Conservation (phyloP, 1,140 invertebrate genomes). For the Trachelipus rathkii region DNA sequence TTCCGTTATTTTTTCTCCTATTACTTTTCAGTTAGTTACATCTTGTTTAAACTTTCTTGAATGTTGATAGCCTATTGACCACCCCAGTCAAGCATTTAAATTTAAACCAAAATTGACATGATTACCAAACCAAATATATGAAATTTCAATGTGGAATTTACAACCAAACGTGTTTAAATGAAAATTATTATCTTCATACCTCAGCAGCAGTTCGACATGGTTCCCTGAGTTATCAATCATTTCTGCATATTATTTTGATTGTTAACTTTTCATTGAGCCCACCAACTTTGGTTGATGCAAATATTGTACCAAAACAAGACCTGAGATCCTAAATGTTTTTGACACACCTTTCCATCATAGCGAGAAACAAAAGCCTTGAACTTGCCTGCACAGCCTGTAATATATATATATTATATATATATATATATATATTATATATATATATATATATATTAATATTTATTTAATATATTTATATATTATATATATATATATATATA, state of each 20-base stretch:
- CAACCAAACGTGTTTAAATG: no score
- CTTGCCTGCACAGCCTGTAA: conserved; percentile 29
- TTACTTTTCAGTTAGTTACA: no score
- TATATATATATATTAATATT: no score
- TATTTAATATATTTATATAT: no score
- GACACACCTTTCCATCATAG: conserved; percentile 84
- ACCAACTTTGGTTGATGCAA: conserved; percentile 44
- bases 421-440: no score
- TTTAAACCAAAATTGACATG: no score
- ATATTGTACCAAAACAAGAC: conserved; percentile 79
- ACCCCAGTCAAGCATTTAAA: no score
- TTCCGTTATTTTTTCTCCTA: no score
- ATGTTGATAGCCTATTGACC: no score
- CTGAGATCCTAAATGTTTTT: conserved; percentile 65
- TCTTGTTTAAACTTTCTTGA: no score
- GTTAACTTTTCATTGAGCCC: conserved; percentile 77
- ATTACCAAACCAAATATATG: no score
- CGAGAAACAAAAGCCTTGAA: conserved; percentile 72
- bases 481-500: background rate
- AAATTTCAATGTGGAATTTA: no score
- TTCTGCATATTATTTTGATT: conserved; percentile 72
- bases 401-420: background rate
- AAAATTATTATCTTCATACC: conserved; percentile 51
- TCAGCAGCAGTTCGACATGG: conserved; percentile 80
- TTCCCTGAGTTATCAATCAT: conserved; percentile 70